Conservation (phyloP, 2,888 invertebrate species). For the Hydroisotoma schaefferi region DNA sequence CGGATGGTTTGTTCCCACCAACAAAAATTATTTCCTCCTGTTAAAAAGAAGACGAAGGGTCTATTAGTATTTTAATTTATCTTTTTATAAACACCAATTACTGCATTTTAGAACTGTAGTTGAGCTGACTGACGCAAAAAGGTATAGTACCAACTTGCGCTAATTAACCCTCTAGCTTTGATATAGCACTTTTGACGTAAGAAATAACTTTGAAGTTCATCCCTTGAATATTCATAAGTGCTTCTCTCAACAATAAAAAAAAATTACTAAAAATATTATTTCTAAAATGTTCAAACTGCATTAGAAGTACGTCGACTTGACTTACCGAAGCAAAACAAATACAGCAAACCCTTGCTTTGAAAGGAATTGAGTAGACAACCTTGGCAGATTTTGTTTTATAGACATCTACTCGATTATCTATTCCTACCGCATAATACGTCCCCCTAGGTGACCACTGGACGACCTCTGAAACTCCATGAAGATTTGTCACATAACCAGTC, state of each 20-base stretch:
- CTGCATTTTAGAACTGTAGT: conserved; percentile 14
- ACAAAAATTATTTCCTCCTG: conserved; percentile 61
- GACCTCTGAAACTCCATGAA: conserved; percentile 63
- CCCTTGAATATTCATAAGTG: too few relatives aligned
- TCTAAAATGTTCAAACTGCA: conserved; percentile 63
- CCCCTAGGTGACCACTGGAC: conserved; percentile 73
- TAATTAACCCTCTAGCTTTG: conserved; percentile 36
- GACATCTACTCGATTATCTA: conserved; percentile 69
- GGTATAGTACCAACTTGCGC: conserved; percentile 20
- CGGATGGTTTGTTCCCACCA: conserved; percentile 71
- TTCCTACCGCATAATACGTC: conserved; percentile 69
- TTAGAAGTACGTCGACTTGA: conserved; percentile 45
- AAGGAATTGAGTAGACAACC: conserved; percentile 64
- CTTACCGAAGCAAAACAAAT: conserved; percentile 64
- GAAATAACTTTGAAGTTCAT: too few relatives aligned
- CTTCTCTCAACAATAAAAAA: too few relatives aligned
- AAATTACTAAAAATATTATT: background rate
- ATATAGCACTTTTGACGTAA: conserved; percentile 36
- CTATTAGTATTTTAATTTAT: conserved; percentile 7
- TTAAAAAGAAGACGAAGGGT: conserved; percentile 27
- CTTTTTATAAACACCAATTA: background rate
- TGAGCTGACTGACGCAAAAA: conserved; percentile 31
- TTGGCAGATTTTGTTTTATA: conserved; percentile 77
- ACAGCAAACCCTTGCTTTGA: conserved; percentile 66
- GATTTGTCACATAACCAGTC: conserved; percentile 82